phyloP scores from a whole-genome alignment of 2,888 invertebrate species.

The Entomobrya proxima region DNA sequence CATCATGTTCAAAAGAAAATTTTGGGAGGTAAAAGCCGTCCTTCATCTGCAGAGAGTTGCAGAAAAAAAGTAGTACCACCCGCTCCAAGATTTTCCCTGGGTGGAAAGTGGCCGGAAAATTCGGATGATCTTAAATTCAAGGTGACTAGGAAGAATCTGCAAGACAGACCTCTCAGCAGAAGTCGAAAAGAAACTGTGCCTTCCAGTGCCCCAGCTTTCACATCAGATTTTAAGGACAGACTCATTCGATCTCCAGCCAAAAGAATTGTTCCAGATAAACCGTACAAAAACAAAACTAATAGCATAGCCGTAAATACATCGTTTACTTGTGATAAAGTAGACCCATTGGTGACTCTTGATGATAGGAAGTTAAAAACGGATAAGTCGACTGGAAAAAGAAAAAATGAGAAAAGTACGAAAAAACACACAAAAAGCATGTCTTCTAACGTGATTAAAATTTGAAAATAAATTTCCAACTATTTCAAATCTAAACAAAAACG shows the following conservation, averaged over 20 bases:
- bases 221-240: background rate
- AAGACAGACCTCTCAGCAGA: background rate
- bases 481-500: too few species aligned
- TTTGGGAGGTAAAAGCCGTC: background rate
- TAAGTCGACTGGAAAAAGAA: background rate
- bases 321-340: conserved; percentile 5
- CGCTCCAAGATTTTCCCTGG: background rate
- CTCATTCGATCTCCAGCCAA: background rate
- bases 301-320: conserved; percentile 1
- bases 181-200: background rate
- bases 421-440: background rate
- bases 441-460: too few species aligned
- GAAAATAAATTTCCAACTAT: too few species aligned
- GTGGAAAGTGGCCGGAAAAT: background rate
- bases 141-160: background rate
- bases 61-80: background rate
- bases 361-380: background rate
- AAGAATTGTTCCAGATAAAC: background rate
- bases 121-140: background rate
- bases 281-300: background rate
- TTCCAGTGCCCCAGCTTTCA: background rate
- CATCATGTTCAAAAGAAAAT: background rate
- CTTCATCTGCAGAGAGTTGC: background rate
- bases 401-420: conserved; percentile 28
- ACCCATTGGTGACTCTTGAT: background rate